Percentiles rank a stretch among this genome's conserved stretches.
phyloP scores from a whole-genome alignment of 2,888 invertebrate genomes.

The Camponotus fellah region DNA sequence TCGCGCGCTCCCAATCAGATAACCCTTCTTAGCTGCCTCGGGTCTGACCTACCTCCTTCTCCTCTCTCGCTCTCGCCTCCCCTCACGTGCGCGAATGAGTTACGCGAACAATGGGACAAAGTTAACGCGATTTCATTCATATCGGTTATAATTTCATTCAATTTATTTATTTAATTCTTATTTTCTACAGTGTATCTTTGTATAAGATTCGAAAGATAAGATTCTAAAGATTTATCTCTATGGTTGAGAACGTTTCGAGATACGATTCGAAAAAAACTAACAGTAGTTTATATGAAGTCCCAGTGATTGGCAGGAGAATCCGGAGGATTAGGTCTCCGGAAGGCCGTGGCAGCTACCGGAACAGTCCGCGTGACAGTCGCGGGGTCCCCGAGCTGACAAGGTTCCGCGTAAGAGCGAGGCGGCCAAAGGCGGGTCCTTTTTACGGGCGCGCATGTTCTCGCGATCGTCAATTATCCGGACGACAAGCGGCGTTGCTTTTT shows the following conservation, averaged over 20 bases:
- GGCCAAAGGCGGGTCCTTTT: slow-evolving; percentile 50
- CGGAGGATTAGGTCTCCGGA: slow-evolving; percentile 24
- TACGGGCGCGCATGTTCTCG: slow-evolving; percentile 55
- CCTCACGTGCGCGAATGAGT: slow-evolving; percentile 10
- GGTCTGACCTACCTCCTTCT: slow-evolving; percentile 75
- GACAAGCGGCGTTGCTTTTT: slow-evolving; percentile 56
- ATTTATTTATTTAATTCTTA: slow-evolving; percentile 10
- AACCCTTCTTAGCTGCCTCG: slow-evolving; percentile 71
- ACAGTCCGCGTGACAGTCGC: slow-evolving; percentile 34
- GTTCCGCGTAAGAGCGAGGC: slow-evolving; percentile 51
- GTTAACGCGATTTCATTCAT: slow-evolving; percentile 42
- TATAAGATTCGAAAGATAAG: not conserved
- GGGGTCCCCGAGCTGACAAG: slow-evolving; percentile 35
- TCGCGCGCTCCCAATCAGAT: slow-evolving; percentile 83
- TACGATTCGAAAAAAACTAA: not conserved
- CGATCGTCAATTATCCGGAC: slow-evolving; percentile 57
- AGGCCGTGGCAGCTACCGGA: slow-evolving; percentile 34
- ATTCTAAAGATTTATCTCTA: no score
- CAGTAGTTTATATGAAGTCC: not conserved
- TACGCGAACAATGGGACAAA: slow-evolving; percentile 70
- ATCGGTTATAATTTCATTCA: slow-evolving; percentile 14
- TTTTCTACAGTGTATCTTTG: not conserved
- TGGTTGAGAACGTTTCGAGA: no score
- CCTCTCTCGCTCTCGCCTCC: slow-evolving; percentile 28
- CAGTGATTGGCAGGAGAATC: not conserved